Base-by-base conservation (phyloP, 2,888 invertebrate genomes). In the Epirrhoe tristata region DNA sequence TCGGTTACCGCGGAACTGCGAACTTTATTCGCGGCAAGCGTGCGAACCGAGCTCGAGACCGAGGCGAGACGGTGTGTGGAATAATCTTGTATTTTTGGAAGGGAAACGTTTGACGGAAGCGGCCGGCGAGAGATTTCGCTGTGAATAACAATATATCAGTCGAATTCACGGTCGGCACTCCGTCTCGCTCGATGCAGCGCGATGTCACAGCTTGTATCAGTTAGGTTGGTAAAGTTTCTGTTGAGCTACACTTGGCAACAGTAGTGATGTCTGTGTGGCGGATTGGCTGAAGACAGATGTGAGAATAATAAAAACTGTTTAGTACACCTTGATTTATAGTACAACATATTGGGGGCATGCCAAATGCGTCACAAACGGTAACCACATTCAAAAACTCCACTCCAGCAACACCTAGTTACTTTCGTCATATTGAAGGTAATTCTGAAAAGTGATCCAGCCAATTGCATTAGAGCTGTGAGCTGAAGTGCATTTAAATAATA, bases 31-130 rank as follows among this genome's bases (percentile, higher is more conserved):
- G 55, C 56, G 51, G 52, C 48, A 73, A 83, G 78, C 78, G 79
- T 81, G 82, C 80, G 77, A 83, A 81, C 70, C 79, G 81, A 58
- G 56, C 43, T 16, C 34, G 63, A 68, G 67, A 68, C 64, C 53
- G 64, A 61, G 43, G 31, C 81, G 82, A 81, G 82, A 83, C 86
- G 81, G 81, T 81, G 85, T 85, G 82, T 76, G 77, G 84, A 85
- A 86, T 87, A 83, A 79, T 83, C 54, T 82, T 72, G 81, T 88
- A 87, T 87, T 87, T 89, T 89, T 86, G 88, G 87, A 87, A 87
- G 77, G 84, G 86, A 88, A 85, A 81, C 84, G 81, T 85, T 85
- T 83, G 86, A 81, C 85, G 86, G 87, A 85, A 86, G 84, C 85
- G 81, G 78, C 70, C 72, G 79, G 82, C 82, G 86, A 85, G 84